Base-by-base conservation (phyloP, 1,140 invertebrate genomes). In the Drosophila teissieri region DNA sequence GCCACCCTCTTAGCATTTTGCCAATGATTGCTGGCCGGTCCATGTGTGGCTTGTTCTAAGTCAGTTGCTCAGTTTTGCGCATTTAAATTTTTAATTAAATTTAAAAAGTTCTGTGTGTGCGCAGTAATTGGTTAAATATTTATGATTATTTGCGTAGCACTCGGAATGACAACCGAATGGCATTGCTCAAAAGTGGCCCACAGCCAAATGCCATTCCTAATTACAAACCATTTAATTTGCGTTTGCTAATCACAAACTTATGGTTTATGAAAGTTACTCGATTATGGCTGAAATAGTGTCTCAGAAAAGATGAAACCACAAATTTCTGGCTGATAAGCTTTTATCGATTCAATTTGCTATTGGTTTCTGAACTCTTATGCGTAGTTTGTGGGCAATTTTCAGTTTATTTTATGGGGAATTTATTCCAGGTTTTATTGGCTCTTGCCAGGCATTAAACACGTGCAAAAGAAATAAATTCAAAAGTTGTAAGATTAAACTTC, bases 71-170 rank as follows among this genome's bases (percentile, higher is more conserved):
- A 62, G 63, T 55, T 69, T 78, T 85, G 65, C 46, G 51, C 74
- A 86, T 82, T 86, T 86, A 79, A 76, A 83, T 83, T 88, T 88
- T 86, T 86, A 86, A 86, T 86, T 88, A 88, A 86, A 79, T 83
- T 83, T 76, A 75, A 88, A 86, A 81, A 83, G 69, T 60, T 40
- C 14, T 12, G 17, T 36, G 54, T 68, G 34, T 64, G 54, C 36
- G 54, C n/a, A 51, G 36, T 67, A 44, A 67, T 61, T 64, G 63
- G 48, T 63, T 74, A 61, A 61, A 70, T 79, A 76, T 84, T 74
- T 54, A 80, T 75, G 36, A 56, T 63, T 68, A 57, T 63, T 58
- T 70, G 57, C 36, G 39, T 42, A 53, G 64, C 63, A 54, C 55
- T 78, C 46, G 10, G 52, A 51, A 24, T 65, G 36, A n/a, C 54